Percentiles rank a stretch among this genome's conserved stretches.
Conservation (phyloP, 2,113 vertebrate genomes). For the Calyptommatus sinebrachiatus region DNA sequence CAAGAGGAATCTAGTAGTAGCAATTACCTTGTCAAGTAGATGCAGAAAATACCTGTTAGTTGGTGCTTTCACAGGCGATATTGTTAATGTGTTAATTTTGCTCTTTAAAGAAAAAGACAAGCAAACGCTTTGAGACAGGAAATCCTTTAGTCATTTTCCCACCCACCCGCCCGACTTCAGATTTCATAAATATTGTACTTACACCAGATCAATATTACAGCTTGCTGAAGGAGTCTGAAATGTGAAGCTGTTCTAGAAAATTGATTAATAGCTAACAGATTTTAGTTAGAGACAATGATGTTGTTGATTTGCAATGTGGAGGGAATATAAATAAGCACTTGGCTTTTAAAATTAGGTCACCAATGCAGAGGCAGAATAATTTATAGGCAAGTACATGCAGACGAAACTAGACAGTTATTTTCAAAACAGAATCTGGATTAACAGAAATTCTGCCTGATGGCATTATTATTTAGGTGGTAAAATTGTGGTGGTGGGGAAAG, state of each 20-base stretch:
- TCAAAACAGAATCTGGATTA: not conserved
- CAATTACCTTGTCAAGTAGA: not conserved
- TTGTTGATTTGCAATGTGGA: conserved; percentile 11
- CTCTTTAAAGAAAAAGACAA: not conserved
- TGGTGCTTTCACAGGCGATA: not conserved
- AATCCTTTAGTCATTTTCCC: not conserved
- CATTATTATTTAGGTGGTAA: not conserved
- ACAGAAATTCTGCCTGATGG: not conserved
- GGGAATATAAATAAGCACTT: not conserved
- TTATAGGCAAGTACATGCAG: not conserved
- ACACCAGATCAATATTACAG: not conserved
- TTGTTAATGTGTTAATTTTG: not conserved
- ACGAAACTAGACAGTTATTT: not conserved
- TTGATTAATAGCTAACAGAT: not conserved
- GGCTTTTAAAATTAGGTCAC: conserved; percentile 1
- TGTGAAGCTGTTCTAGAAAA: not conserved
- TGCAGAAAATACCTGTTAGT: not conserved
- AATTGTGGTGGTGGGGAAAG: not conserved
- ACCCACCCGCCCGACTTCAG: not conserved
- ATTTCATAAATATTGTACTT: conserved; percentile 4
- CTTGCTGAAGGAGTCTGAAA: not conserved
- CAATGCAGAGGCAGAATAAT: not conserved
- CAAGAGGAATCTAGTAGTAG: not conserved
- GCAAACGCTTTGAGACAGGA: not conserved
- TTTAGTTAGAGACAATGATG: not conserved